Conservation (phyloP, 2,888 invertebrate species). For the Cantharis flavilabris region DNA sequence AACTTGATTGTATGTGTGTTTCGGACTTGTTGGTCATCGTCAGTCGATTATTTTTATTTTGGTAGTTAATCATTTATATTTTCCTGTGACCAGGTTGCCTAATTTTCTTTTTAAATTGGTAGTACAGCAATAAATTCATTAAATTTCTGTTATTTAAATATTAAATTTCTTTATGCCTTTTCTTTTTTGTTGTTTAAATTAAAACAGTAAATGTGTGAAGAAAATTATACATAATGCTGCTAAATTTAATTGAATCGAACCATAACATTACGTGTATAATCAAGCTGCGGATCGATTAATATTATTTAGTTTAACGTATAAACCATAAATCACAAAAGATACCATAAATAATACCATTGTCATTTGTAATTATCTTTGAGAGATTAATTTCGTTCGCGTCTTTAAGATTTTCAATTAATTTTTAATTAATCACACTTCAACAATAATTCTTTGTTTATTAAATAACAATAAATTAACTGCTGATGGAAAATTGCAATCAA, state of each 20-base stretch:
- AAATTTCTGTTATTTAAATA: no score
- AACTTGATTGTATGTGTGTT: no score
- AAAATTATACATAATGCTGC: background rate
- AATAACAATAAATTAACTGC: background rate
- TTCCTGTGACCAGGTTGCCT: no score
- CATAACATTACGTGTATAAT: background rate
- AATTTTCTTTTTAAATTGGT: no score
- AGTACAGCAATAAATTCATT: no score
- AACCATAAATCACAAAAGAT: background rate
- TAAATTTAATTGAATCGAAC: background rate
- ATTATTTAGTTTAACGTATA: background rate
- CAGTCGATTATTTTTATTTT: no score
- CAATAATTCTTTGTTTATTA: background rate
- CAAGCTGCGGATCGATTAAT: background rate
- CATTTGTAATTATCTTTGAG: background rate
- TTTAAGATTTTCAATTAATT: background rate
- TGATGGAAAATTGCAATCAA: background rate
- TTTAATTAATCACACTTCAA: background rate
- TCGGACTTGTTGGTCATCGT: no score
- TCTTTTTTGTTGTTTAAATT: no score
- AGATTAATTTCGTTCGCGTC: background rate
- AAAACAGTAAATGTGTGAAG: background rate
- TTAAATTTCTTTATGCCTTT: no score
- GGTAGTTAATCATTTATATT: no score
- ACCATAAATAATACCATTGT: background rate